phyloP scores from a whole-genome alignment of 2,888 invertebrate species.

The Phanerotoma sp. region DNA sequence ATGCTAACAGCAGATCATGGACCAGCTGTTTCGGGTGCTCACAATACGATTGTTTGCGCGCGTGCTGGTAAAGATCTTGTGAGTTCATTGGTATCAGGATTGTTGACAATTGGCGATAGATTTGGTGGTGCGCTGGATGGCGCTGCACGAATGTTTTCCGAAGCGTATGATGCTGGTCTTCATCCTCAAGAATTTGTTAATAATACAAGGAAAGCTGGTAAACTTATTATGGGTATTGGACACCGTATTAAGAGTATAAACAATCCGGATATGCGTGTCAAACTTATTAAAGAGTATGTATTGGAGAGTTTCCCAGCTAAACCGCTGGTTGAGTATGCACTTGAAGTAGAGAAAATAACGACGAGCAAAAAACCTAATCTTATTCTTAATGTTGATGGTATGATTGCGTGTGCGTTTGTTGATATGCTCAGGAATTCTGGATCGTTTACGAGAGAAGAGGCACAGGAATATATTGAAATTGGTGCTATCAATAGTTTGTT shows the following conservation, averaged over 20 bases:
- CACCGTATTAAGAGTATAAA: conserved; percentile 90
- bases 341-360: conserved; percentile 98
- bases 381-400: conserved; percentile 98
- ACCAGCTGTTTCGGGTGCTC: conserved; percentile 97
- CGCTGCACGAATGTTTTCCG: conserved; percentile 96
- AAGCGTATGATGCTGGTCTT: conserved; percentile 90
- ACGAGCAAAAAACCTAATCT: conserved; percentile 99
- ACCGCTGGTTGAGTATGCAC: conserved; percentile 92
- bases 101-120: conserved; percentile 96
- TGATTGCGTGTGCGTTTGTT: conserved; percentile 96
- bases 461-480: conserved; percentile 95
- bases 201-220: conserved; percentile 93
- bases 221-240: conserved; percentile 99
- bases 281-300: conserved; percentile 95
- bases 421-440: conserved; percentile 94
- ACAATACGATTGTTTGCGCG: conserved; percentile 98
- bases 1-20: conserved; percentile 99
- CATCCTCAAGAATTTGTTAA: conserved; percentile 99
- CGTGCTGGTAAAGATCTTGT: conserved; percentile 97
- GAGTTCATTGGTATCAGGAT: conserved; percentile 92
- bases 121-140: conserved; percentile 98
- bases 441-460: conserved; percentile 95
- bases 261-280: conserved; percentile 98
- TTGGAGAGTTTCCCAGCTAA: conserved; percentile 90
- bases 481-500: conserved; percentile 98